Percentiles rank a stretch among this genome's conserved stretches.
Conservation (phyloP, 2,113 vertebrate genomes). For the Zosterops borbonicus region DNA sequence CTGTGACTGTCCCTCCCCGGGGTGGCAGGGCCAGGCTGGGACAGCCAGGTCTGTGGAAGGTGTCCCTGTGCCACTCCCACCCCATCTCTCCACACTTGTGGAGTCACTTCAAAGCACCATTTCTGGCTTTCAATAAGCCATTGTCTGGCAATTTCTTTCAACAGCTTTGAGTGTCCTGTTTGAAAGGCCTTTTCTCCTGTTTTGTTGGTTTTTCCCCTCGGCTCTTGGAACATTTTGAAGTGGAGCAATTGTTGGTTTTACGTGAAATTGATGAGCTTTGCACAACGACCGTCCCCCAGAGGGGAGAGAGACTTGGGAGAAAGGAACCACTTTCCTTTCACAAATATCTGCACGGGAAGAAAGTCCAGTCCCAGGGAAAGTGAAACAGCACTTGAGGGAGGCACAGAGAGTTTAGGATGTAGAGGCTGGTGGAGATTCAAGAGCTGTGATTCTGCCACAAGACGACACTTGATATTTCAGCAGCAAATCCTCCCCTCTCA, state of each 20-base stretch:
- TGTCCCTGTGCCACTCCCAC: background rate
- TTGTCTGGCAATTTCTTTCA: background rate
- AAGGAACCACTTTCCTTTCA: background rate
- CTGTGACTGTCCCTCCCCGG: background rate
- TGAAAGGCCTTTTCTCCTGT: background rate
- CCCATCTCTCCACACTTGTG: background rate
- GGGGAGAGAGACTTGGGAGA: background rate
- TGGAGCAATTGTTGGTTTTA: background rate
- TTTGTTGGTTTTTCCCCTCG: background rate
- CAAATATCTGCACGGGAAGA: background rate
- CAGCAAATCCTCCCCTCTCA: background rate
- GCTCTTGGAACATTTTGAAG: background rate
- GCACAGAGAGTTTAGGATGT: background rate
- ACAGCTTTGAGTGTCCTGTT: background rate
- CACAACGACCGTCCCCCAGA: background rate
- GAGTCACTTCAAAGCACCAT: background rate
- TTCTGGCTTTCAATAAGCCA: background rate
- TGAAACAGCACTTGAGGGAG: background rate
- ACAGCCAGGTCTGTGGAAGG: fast-evolving
- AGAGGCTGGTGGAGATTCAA: background rate
- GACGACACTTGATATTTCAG: background rate
- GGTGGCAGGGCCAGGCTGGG: background rate
- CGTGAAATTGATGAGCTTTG: background rate
- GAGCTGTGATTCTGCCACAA: background rate
- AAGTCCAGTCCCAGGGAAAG: background rate